These are phyloP conservation scores for Typhlichthys subterraneus DNA, from an alignment of 2,797 vertebrate genomes.

Conservation along the genomic window DNA sequence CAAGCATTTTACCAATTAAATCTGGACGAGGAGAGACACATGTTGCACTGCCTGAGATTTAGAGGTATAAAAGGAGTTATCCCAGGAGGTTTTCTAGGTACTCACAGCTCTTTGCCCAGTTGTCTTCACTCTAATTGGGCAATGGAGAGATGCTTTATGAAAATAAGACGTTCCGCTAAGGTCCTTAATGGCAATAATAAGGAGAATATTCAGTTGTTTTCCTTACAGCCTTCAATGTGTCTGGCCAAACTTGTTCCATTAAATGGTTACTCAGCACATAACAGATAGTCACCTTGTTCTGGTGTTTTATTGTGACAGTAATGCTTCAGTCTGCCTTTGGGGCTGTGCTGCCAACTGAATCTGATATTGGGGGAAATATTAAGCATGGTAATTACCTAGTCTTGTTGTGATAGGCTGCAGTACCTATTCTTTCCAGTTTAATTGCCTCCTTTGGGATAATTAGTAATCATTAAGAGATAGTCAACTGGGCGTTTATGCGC, in stretches of 20 bases:
- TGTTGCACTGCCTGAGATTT: conserved; percentile 26
- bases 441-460: conserved; percentile 74
- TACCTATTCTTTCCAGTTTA: conserved; percentile 49
- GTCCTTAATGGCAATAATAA: conserved; percentile 40
- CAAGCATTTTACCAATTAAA: conserved; percentile 24
- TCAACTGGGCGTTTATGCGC: conserved; percentile 62
- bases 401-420: conserved; percentile 53
- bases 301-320: conserved; percentile 51
- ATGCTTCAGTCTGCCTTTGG: conserved; percentile 46
- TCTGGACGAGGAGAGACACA: conserved; percentile 17
- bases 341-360: conserved; percentile 58
- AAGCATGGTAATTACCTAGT: conserved; percentile 65
- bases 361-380: conserved; percentile 65
- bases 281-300: conserved; percentile 35
- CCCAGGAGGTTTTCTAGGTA: conserved; percentile 26
- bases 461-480: conserved; percentile 71
- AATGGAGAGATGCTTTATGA: conserved; percentile 35
- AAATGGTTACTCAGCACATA: conserved; percentile 52
- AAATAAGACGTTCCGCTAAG: conserved; percentile 41
- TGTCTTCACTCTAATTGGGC: conserved; percentile 52
- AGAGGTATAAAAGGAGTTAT: conserved; percentile 19
- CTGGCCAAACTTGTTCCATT: conserved; percentile 31
- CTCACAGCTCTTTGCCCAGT: conserved; percentile 34
- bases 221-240: conserved; percentile 31
- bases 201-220: conserved; percentile 35